Conservation (phyloP, 2,113 vertebrate genomes). For the Carollia perspicillata region DNA sequence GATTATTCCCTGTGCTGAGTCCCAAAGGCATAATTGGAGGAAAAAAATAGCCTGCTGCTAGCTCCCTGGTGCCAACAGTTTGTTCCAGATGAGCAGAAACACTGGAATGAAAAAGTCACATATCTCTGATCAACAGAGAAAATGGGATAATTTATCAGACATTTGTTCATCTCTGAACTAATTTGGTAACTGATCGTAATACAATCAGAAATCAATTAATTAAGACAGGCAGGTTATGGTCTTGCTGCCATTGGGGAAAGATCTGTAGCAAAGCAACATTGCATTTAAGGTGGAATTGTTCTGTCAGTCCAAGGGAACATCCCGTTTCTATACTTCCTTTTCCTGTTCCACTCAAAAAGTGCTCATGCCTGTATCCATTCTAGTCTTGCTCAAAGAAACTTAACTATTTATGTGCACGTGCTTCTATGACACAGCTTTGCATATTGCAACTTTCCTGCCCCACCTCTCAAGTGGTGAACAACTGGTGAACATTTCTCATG, state of each 20-base stretch:
- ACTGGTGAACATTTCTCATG: background rate
- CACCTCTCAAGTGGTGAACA: no score
- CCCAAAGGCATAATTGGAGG: background rate
- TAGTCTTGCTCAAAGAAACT: background rate
- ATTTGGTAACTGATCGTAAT: background rate
- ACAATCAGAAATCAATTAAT: background rate
- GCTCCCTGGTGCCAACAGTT: background rate
- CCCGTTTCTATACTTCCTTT: background rate
- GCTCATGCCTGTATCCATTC: background rate
- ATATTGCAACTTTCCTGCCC: background rate
- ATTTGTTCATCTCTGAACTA: background rate
- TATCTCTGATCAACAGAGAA: background rate
- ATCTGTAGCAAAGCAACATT: background rate
- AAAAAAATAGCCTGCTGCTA: no score
- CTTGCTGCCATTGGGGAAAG: background rate
- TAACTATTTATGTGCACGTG: fast-evolving
- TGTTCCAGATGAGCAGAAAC: background rate
- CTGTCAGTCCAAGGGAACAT: background rate
- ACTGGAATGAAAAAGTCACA: background rate
- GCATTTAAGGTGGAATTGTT: background rate
- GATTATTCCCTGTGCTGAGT: background rate
- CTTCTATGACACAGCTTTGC: background rate
- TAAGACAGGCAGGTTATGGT: background rate
- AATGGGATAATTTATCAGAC: background rate
- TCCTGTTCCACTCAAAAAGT: background rate